phyloP scores from a whole-genome alignment of 2,888 invertebrate genomes.

The Ophion ventricosus region DNA sequence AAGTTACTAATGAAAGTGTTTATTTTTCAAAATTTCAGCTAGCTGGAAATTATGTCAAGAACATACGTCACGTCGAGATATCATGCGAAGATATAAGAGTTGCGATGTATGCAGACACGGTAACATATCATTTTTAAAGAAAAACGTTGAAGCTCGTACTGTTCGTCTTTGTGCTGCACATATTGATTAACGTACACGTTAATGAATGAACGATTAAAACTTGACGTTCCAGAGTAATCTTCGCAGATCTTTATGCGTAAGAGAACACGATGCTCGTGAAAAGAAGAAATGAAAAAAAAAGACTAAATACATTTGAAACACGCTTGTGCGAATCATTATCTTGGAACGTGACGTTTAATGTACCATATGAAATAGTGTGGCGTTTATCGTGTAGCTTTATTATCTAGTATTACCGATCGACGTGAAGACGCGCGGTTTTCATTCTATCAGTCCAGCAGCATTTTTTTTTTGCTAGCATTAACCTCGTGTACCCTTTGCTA shows the following conservation, averaged over 20 bases:
- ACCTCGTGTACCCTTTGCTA: conserved; percentile 11
- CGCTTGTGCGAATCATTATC: conserved; percentile 11
- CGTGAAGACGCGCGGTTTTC: conserved; percentile 50
- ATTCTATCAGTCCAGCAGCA: conserved; percentile 37
- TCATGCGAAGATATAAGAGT: conserved; percentile 97
- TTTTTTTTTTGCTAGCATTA: conserved; percentile 55
- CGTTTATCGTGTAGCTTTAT: conserved; percentile 54
- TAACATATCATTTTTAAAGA: conserved; percentile 81
- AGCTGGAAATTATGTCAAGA: conserved; percentile 98
- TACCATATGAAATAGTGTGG: conserved; percentile 61
- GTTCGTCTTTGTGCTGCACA: conserved; percentile 68
- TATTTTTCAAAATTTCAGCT: conserved; percentile 84
- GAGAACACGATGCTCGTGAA: background rate
- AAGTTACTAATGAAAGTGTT: conserved; percentile 25
- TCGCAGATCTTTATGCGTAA: conserved; percentile 19
- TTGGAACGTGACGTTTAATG: conserved; percentile 43
- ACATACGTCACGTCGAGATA: conserved; percentile 96
- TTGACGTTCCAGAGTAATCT: conserved; percentile 44
- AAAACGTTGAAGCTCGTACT: conserved; percentile 65
- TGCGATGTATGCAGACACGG: conserved; percentile 99
- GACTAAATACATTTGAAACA: background rate
- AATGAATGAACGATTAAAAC: conserved; percentile 45
- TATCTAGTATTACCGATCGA: conserved; percentile 59
- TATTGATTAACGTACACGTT: conserved; percentile 65
- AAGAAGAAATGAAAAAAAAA: background rate